phyloP scores from a whole-genome alignment of 2,797 vertebrate genomes.

The Siniperca obscura region DNA sequence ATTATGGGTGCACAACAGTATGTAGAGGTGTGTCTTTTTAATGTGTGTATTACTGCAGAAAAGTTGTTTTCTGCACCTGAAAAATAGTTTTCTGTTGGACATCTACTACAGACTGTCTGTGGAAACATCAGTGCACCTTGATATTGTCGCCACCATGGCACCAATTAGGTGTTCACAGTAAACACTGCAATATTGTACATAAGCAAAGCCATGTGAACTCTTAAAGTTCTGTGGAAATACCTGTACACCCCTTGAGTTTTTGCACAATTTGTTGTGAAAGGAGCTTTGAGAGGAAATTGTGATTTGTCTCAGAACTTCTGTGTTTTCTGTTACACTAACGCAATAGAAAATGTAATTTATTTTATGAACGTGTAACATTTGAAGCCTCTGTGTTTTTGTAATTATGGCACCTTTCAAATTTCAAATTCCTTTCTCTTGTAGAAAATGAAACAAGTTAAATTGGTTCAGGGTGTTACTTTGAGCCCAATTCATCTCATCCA shows the following conservation, averaged over 20 bases:
- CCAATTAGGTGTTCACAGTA: constrained; percentile 34
- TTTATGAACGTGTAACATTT: neutral
- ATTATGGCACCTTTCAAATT: neutral
- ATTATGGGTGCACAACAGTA: constrained; percentile 29
- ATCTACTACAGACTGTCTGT: constrained; percentile 40
- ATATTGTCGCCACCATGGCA: constrained; percentile 35
- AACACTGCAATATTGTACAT: constrained; percentile 47
- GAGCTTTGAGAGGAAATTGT: constrained; percentile 7
- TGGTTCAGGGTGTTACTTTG: constrained; percentile 16
- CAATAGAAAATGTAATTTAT: neutral
- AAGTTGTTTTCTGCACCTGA: constrained; percentile 37
- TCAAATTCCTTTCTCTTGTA: constrained; percentile 11
- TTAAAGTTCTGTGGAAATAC: constrained; percentile 8
- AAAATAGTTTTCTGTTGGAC: constrained; percentile 39
- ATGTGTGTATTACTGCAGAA: constrained; percentile 52
- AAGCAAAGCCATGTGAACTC: constrained; percentile 47
- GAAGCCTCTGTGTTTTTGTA: constrained; percentile 7
- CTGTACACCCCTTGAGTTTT: constrained; percentile 29
- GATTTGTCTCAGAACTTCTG: neutral
- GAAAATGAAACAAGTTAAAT: constrained; percentile 32
- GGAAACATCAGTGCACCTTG: constrained; percentile 44
- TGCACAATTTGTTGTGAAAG: neutral
- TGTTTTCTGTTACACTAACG: constrained; percentile 17
- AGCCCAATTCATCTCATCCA: neutral
- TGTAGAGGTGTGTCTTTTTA: constrained; percentile 35